Base-by-base conservation (phyloP, 2,113 vertebrate genomes). In the Murina feae region DNA sequence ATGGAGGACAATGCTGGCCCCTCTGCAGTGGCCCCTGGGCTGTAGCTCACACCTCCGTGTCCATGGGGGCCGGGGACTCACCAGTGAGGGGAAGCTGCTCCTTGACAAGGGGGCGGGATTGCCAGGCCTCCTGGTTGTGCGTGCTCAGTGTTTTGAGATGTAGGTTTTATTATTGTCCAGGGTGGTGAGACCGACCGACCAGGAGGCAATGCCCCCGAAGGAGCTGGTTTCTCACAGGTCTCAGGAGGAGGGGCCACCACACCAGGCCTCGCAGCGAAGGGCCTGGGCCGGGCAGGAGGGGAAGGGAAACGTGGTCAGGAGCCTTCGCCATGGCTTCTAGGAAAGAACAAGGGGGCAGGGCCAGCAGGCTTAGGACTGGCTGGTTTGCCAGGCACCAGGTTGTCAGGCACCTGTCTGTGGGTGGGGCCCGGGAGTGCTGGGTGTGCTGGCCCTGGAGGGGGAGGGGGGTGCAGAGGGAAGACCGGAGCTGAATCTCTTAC, bases 41-140 rank as follows among this genome's bases (percentile, higher is more conserved):
- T 3, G 11, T 16, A 44, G 28, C 66, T 90, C 51, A 5, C 32
- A 60, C 4, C 39, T 72, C 39, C 5, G 47, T 35, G 39, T 47
- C 16, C 39, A 1, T 0, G 2, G 0, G 42, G n/a, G 18, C 42
- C 9, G 21, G 39, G 16, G 23, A 20, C 47, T 39, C 20, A 17
- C 25, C 49, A 2, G 39, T 65, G 25, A 10, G 32, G 9, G 21
- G 32, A 68, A 21, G 49, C 76, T 5, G 10, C 21, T 21, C 47
- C 14, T 30, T 28, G 76, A 21, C 13, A 9, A 25, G 83, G 66
- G 47, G 8, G 3, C 44, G 35, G 68, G 30, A 5, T 25, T 14
- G 20, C 60, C 82, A 28, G 44, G 66, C 79, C 32, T 30, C 35
- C 47, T 25, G n/a, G 35, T 53, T 13, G 39, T 47, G 53, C 11